phyloP scores from a whole-genome alignment of 2,113 vertebrate genomes.

The Eolophus roseicapilla region DNA sequence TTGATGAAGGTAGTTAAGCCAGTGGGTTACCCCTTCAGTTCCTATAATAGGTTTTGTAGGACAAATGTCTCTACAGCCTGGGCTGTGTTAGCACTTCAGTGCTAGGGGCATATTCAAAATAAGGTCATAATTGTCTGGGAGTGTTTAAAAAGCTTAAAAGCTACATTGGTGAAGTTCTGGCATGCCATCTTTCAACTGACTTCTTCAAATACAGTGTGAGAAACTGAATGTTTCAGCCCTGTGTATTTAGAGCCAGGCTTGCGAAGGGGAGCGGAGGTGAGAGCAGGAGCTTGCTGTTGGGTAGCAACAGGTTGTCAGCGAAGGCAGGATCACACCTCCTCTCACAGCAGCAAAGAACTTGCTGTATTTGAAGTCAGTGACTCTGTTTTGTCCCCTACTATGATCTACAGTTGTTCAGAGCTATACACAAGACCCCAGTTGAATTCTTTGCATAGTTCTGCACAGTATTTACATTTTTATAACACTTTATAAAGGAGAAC shows the following conservation, averaged over 20 bases:
- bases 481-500: background rate
- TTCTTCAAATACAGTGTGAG: background rate
- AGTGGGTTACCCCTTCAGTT: slow-evolving; percentile 27
- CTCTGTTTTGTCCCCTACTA: background rate
- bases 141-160: slow-evolving; percentile 9
- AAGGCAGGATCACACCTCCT: background rate
- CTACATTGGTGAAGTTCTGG: background rate
- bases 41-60: background rate
- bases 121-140: background rate
- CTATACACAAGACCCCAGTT: background rate
- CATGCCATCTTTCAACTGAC: background rate
- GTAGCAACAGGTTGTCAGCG: background rate
- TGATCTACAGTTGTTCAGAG: background rate
- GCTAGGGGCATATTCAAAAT: background rate
- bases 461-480: background rate
- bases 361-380: accelerated
- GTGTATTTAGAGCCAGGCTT: background rate
- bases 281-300: background rate
- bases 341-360: background rate
- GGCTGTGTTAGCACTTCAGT: background rate
- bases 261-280: background rate
- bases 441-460: background rate
- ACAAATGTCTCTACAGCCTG: background rate
- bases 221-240: background rate
- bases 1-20: background rate